Evolutionary conservation across 2,113 vertebrate genomes (phyloP).

Genomic region (Proteles cristata): DNA sequence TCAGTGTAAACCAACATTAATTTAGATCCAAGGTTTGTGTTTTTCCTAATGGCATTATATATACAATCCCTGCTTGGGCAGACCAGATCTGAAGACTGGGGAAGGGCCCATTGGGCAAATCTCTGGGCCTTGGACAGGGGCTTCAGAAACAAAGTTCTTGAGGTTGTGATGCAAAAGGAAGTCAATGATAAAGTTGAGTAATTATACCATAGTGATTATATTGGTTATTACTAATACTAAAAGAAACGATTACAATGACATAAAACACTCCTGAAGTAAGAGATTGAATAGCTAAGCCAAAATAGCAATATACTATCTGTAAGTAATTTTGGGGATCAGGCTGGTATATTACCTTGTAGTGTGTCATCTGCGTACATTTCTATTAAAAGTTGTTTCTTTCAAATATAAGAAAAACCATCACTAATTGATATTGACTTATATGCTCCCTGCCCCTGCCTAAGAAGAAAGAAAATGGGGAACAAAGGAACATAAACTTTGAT

Average conservation of each 20-base stretch:
- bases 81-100: neutral
- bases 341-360: neutral
- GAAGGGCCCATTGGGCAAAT: neutral
- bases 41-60: neutral
- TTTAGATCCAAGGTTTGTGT: neutral
- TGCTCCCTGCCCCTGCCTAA: neutral
- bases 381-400: neutral
- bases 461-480: neutral
- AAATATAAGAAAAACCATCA: neutral
- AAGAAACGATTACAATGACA: neutral
- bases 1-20: neutral
- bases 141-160: neutral
- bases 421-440: neutral
- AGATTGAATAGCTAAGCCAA: neutral
- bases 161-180: neutral
- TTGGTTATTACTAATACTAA: neutral
- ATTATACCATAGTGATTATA: neutral
- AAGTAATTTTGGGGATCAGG: neutral
- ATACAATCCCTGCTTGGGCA: too few relatives aligned
- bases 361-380: neutral
- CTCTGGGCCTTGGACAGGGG: accelerated
- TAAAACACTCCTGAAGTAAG: neutral
- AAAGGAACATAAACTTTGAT: neutral
- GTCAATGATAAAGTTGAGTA: neutral
- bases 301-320: neutral